Conservation (phyloP, 2,888 invertebrate species). For the Pyrocoelia pectoralis region DNA sequence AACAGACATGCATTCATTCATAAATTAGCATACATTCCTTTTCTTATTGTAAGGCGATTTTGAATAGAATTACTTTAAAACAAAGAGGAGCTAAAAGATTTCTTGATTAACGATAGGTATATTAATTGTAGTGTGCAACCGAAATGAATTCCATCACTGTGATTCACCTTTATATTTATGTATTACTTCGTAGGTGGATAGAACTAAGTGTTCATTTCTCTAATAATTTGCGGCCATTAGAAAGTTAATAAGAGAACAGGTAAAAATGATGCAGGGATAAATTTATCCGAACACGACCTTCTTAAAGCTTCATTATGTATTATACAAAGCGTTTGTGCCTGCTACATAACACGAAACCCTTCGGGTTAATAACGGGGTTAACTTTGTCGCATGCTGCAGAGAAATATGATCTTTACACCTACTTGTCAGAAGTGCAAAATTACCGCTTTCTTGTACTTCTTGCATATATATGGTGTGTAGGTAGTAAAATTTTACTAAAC, state of each 20-base stretch:
- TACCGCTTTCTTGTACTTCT: not conserved
- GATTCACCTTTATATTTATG: not conserved
- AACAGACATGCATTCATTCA: slow-evolving; percentile 23
- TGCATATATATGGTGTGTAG: slow-evolving; percentile 16
- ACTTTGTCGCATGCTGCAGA: slow-evolving; percentile 14
- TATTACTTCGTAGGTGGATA: not conserved
- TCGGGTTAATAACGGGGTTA: slow-evolving; percentile 24
- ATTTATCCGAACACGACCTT: slow-evolving; percentile 12
- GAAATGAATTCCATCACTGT: not conserved
- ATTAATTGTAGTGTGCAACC: too few relatives aligned
- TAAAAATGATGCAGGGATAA: slow-evolving; percentile 14
- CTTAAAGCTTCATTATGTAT: slow-evolving; percentile 10
- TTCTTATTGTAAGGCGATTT: slow-evolving; percentile 7
- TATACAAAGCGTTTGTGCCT: slow-evolving; percentile 13
- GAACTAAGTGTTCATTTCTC: not conserved
- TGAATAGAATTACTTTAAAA: slow-evolving; percentile 7
- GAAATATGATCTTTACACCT: slow-evolving; percentile 22
- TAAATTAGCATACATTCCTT: slow-evolving; percentile 24
- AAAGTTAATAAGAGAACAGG: slow-evolving; percentile 12
- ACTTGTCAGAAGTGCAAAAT: slow-evolving; percentile 18
- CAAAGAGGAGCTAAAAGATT: not conserved
- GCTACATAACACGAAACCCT: slow-evolving; percentile 20
- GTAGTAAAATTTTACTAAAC: slow-evolving; percentile 21
- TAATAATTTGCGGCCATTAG: not conserved
- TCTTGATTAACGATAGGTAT: not conserved